Evolutionary conservation across 2,113 vertebrate genomes (phyloP), one percentile per base, ranked within the genome.

Genomic region (Trematocara stigmaticum): DNA sequence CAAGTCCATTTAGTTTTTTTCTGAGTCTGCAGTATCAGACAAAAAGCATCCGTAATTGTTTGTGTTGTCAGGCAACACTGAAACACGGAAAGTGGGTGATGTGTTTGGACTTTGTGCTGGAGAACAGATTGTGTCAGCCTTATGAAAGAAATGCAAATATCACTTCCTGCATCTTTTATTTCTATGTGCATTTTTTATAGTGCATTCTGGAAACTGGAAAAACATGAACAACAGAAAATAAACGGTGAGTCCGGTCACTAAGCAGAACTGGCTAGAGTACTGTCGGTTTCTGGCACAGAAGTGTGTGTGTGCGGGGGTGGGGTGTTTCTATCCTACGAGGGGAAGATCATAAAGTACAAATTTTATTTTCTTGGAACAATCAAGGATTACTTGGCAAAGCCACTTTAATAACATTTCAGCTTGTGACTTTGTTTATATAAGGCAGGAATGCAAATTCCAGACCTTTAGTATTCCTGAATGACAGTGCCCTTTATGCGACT

Each of bases 51-150:
- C 1, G 55, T 84, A 85, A 84, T 74, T 79, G 85, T 84, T 87
- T 89, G 49, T 79, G 76, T 83, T 79, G 59, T 85, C 79, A 49
- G 35, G 38, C 82, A 84, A 56, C 78, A 45, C 31, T 26, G 29
- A 78, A 79, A 57, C 81, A 74, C 10, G 51, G 81, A 93, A 82
- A 92, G 87, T 52, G 83, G 85, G 45, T 86, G 83, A 66, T 84
- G 64, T 87, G 82, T 90, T 94, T 92, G 71, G 80, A 89, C 64
- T 88, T 26, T 51, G 81, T 51, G 47, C 55, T 23, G 74, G 69
- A 87, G 78, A 42, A 71, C 81, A 78, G 56, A 88, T 88, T 90
- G 83, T 82, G 74, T 59, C 26, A 12, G 59, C 51, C 83, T 84
- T 81, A 84, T 3, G 79, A 89, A 90, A 84, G 23, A 85, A 35